Percentiles rank a stretch among this genome's conserved stretches.
phyloP scores from a whole-genome alignment of 2,113 vertebrate species.

The Martes martes region DNA sequence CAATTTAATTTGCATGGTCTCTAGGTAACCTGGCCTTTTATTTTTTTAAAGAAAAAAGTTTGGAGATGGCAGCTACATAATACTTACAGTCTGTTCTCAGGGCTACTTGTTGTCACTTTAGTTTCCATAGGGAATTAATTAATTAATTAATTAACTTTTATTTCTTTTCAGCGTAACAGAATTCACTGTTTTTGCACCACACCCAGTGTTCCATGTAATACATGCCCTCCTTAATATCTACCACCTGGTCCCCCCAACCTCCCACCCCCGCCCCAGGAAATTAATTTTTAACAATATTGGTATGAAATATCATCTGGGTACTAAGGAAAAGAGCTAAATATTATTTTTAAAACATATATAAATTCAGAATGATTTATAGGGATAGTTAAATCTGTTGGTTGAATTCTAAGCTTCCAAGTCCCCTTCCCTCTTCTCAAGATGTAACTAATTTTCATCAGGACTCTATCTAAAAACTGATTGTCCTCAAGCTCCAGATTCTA shows the following conservation, averaged over 20 bases:
- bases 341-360: background rate
- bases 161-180: too few relatives aligned
- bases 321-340: background rate
- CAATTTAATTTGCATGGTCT: background rate
- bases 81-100: conserved; percentile 4
- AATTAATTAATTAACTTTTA: conserved; percentile 38
- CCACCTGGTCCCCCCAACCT: too few relatives aligned
- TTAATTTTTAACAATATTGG: conserved; percentile 33
- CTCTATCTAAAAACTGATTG: background rate
- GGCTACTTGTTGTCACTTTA: background rate
- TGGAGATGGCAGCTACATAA: background rate
- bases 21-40: background rate
- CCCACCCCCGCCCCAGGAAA: background rate
- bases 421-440: background rate
- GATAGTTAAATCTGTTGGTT: background rate
- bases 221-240: too few relatives aligned
- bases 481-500: background rate
- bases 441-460: background rate
- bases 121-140: background rate
- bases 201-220: too few relatives aligned
- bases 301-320: background rate
- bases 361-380: background rate
- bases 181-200: too few relatives aligned
- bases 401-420: background rate
- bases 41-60: background rate